phyloP scores from a whole-genome alignment of 2,888 invertebrate species.

The Noctua janthe region DNA sequence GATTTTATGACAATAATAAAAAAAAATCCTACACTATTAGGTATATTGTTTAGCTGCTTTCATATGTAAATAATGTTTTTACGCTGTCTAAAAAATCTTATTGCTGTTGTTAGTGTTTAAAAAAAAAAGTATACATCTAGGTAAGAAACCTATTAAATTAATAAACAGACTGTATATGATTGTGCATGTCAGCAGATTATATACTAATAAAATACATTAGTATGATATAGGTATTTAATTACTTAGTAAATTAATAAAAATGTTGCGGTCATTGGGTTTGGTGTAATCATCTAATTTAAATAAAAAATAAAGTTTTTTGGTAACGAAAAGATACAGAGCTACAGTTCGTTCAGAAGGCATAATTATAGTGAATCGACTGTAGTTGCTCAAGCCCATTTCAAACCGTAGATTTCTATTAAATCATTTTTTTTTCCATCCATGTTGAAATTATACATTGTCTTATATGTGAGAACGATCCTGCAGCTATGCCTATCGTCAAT shows the following conservation, averaged over 20 bases:
- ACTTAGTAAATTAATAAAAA: neutral
- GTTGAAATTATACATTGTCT: neutral
- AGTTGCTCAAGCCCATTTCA: neutral
- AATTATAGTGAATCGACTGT: too few relatives aligned
- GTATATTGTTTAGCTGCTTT: conserved; percentile 35
- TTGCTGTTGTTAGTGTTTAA: conserved; percentile 42
- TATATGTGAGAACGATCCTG: neutral
- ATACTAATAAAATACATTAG: neutral
- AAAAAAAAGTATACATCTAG: conserved; percentile 20
- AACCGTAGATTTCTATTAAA: too few relatives aligned
- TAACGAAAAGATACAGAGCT: neutral
- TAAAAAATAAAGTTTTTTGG: neutral
- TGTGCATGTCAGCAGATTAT: conserved; percentile 32
- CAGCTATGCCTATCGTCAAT: neutral
- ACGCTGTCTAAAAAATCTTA: conserved; percentile 29
- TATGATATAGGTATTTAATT: neutral
- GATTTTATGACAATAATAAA: conserved; percentile 44
- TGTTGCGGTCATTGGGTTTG: conserved; percentile 33
- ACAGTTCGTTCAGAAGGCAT: too few relatives aligned
- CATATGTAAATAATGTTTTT: conserved; percentile 37
- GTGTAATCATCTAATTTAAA: neutral
- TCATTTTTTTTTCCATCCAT: neutral
- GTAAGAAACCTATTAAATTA: conserved; percentile 3
- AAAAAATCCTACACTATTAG: conserved; percentile 1
- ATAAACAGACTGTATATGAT: conserved; percentile 28